phyloP scores from a whole-genome alignment of 2,113 vertebrate species.

The Phrynosoma blainvillii region DNA sequence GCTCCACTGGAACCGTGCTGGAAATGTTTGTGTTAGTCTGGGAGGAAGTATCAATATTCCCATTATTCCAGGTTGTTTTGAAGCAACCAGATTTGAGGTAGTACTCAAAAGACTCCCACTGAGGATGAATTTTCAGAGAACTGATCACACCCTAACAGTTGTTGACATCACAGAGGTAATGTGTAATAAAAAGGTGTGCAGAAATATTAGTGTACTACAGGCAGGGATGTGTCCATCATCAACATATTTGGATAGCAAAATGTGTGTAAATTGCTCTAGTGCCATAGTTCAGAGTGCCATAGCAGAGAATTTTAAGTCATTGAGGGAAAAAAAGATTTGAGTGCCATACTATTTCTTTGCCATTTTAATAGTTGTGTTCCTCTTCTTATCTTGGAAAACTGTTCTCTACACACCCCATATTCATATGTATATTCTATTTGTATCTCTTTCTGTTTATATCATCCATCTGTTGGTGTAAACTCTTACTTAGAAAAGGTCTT shows the following conservation, averaged over 20 bases:
- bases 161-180: neutral
- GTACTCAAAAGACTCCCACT: neutral
- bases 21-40: neutral
- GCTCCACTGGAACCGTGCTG: slow-evolving; percentile 8
- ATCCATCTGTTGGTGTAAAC: no score
- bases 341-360: no score
- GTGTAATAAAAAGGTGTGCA: neutral
- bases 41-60: neutral
- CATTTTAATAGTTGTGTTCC: no score
- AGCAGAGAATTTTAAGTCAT: no score
- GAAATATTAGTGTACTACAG: neutral
- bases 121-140: neutral
- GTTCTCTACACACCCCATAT: no score
- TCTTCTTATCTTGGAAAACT: no score
- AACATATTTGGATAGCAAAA: neutral
- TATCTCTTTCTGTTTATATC: no score
- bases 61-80: neutral
- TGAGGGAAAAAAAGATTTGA: no score
- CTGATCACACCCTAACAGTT: neutral
- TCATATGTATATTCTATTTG: neutral
- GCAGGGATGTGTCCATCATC: neutral
- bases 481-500: no score
- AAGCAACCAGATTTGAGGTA: neutral
- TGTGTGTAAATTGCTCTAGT: neutral
- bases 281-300: no score